Conservation (phyloP, 2,797 vertebrate species). For the Alauda arvensis region DNA sequence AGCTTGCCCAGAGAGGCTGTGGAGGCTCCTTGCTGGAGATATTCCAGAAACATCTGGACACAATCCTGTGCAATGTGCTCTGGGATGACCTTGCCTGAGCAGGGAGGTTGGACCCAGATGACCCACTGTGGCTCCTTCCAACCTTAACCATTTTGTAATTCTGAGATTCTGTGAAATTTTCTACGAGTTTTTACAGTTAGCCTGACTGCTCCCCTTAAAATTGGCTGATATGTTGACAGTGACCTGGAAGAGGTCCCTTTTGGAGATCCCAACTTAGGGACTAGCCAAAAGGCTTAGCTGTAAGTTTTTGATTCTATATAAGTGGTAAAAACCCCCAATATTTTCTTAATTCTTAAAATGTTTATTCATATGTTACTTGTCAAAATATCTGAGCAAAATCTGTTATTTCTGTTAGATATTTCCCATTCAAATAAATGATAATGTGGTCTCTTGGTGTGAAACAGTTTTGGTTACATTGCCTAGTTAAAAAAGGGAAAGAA, state of each 20-base stretch:
- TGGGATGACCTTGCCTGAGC: neutral
- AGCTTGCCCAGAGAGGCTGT: neutral
- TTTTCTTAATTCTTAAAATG: conserved; percentile 44
- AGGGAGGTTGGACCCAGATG: neutral
- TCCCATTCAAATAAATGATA: conserved; percentile 47
- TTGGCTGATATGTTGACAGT: neutral
- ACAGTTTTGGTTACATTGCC: conserved; percentile 32
- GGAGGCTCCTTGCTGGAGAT: neutral
- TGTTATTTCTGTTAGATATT: conserved; percentile 35
- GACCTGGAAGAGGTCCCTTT: neutral
- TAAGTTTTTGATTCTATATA: neutral
- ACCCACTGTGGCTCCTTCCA: neutral
- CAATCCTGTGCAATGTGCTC: neutral
- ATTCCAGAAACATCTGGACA: neutral
- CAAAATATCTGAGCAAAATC: neutral
- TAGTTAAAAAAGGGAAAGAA: conserved; percentile 29
- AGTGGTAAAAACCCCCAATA: neutral
- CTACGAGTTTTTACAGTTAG: neutral
- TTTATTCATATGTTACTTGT: neutral
- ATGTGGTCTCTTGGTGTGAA: neutral
- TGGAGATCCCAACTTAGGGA: neutral
- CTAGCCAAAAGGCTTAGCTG: neutral
- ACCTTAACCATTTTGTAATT: neutral
- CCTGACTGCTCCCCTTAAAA: neutral
- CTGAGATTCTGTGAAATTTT: neutral